phyloP scores from a whole-genome alignment of 2,113 vertebrate species.

The Hemichromis elongatus region DNA sequence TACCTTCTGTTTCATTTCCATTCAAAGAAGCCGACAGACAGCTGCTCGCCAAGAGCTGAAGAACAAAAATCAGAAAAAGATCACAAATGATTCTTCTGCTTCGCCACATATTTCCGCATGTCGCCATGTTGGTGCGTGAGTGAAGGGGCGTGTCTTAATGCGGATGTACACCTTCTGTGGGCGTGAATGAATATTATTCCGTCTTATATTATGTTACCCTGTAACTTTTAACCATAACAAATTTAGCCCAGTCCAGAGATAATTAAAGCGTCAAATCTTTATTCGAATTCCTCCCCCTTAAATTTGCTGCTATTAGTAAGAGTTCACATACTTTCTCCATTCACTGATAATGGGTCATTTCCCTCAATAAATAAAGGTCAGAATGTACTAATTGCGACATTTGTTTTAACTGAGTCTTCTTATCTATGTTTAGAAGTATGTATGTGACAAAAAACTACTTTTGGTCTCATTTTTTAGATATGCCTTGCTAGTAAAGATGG shows the following conservation, averaged over 20 bases:
- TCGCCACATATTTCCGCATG: constrained; percentile 17
- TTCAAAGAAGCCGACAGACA: accelerated
- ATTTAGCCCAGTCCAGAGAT: too few relatives aligned
- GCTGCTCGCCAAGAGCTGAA: constrained; percentile 3
- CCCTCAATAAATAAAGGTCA: not conserved
- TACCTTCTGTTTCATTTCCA: accelerated
- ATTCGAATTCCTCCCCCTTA: not conserved
- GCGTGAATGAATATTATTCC: not conserved
- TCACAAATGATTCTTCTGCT: not conserved
- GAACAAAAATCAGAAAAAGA: constrained; percentile 23
- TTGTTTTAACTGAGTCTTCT: not conserved
- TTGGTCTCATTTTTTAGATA: not conserved
- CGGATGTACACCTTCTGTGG: not conserved
- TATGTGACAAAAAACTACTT: accelerated
- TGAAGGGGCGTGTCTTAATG: not conserved
- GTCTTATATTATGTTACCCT: not conserved
- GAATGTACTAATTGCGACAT: not conserved
- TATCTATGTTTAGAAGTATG: not conserved
- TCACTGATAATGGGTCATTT: not conserved
- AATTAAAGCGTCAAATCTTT: not conserved
- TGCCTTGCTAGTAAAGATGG: not conserved
- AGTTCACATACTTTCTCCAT: not conserved
- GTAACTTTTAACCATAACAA: not conserved
- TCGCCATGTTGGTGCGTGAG: constrained; percentile 66
- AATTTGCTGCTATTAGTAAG: not conserved